A percentile compares a stretch with the other conserved stretches of the same genome.
Evolutionary conservation across 1,140 invertebrate species (phyloP).

Genomic region (Polypedilum vanderplanki): DNA sequence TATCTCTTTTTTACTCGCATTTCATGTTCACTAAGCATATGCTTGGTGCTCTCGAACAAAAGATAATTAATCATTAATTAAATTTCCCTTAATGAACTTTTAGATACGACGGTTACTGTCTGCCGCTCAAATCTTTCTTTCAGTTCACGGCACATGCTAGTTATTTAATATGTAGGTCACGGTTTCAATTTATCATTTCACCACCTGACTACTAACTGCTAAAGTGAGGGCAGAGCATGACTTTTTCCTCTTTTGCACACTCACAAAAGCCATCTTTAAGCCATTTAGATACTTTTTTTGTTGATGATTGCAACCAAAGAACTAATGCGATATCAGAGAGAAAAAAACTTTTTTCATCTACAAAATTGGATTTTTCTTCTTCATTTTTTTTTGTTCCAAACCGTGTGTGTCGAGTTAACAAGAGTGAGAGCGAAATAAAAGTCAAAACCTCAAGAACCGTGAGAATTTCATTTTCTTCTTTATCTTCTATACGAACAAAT

Average conservation of each 20-base stretch:
- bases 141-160: background rate
- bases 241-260: background rate
- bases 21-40: background rate
- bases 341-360: too few species aligned
- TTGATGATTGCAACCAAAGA: too few species aligned
- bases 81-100: constrained; percentile 5
- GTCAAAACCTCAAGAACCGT: too few species aligned
- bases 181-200: constrained; percentile 28
- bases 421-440: too few species aligned
- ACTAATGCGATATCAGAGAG: too few species aligned
- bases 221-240: constrained; percentile 8
- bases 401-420: too few species aligned
- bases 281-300: background rate
- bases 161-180: constrained; percentile 14
- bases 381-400: too few species aligned
- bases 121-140: too few species aligned
- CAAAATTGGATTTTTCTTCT: too few species aligned
- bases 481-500: too few species aligned
- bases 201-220: constrained; percentile 8
- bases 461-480: too few species aligned
- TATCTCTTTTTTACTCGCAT: background rate
- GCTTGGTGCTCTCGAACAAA: background rate
- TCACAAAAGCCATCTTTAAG: constrained; percentile 10
- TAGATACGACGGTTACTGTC: too few species aligned
- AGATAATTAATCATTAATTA: constrained; percentile 27